Conservation (phyloP, 2,113 vertebrate genomes). For the Leptodactylus fuscus region DNA sequence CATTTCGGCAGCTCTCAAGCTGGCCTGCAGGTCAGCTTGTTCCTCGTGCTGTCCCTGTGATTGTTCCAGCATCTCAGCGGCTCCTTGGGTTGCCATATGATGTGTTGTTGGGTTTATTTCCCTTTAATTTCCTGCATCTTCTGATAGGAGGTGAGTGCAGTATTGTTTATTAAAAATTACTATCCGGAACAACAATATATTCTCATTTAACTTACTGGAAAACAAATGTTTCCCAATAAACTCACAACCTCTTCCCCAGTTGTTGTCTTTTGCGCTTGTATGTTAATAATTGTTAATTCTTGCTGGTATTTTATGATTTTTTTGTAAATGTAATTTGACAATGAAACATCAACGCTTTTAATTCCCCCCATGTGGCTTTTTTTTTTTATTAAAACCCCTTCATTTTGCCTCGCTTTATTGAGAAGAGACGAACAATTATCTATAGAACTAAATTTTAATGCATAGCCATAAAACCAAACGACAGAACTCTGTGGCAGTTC, state of each 20-base stretch:
- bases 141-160: not conserved
- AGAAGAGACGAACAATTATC: slow-evolving; percentile 85
- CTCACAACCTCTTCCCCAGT: slow-evolving; percentile 67
- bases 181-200: not conserved
- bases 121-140: too few species aligned
- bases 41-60: too few species aligned
- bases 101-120: too few species aligned
- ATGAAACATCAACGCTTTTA: slow-evolving; percentile 74
- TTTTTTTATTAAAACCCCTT: slow-evolving; percentile 81
- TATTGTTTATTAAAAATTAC: not conserved
- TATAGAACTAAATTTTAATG: slow-evolving; percentile 87
- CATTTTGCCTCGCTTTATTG: slow-evolving; percentile 79
- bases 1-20: too few species aligned
- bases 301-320: slow-evolving; percentile 49
- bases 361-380: slow-evolving; percentile 78
- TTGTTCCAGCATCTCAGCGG: too few species aligned
- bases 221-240: slow-evolving; percentile 31
- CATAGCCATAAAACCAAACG: slow-evolving; percentile 87
- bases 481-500: slow-evolving; percentile 80
- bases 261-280: slow-evolving; percentile 48
- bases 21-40: too few species aligned
- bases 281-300: slow-evolving; percentile 71
- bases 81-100: too few species aligned
- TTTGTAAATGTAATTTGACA: slow-evolving; percentile 74
- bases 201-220: slow-evolving; percentile 2